Conservation (phyloP, 2,888 invertebrate species). For the Vanessa cardui region DNA sequence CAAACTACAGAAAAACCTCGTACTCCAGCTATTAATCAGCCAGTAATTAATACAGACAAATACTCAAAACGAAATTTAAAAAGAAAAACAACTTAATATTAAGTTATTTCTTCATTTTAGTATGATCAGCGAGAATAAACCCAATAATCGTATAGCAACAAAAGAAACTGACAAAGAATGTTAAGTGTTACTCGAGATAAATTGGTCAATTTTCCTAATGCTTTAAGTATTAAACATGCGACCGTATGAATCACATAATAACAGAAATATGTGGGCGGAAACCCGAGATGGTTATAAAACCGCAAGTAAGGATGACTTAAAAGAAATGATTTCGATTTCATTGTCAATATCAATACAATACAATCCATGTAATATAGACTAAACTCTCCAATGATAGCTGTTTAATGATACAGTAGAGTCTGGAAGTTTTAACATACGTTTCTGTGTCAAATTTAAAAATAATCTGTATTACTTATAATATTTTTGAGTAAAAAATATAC, state of each 20-base stretch:
- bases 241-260: conserved; percentile 24
- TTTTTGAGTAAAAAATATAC: too few relatives aligned
- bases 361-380: too few relatives aligned
- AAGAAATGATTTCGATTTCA: background rate
- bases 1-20: too few relatives aligned
- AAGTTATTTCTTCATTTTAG: background rate
- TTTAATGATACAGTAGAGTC: too few relatives aligned
- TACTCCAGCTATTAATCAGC: too few relatives aligned
- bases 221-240: conserved; percentile 23
- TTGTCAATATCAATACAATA: background rate
- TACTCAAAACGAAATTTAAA: too few relatives aligned
- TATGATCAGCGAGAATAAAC: background rate
- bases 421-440: too few relatives aligned
- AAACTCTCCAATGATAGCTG: too few relatives aligned
- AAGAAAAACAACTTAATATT: too few relatives aligned
- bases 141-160: background rate
- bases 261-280: conserved; percentile 14
- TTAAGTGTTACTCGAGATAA: conserved; percentile 27
- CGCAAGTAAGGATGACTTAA: conserved; percentile 2
- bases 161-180: conserved; percentile 19
- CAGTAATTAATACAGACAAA: too few relatives aligned
- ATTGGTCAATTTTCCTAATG: conserved; percentile 33
- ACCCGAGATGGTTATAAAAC: background rate
- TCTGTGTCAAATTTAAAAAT: too few relatives aligned
- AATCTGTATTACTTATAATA: too few relatives aligned